Evolutionary conservation across 2,797 vertebrate species (phyloP), one percentile per base, ranked within the genome.

Genomic region (Menidia menidia): DNA sequence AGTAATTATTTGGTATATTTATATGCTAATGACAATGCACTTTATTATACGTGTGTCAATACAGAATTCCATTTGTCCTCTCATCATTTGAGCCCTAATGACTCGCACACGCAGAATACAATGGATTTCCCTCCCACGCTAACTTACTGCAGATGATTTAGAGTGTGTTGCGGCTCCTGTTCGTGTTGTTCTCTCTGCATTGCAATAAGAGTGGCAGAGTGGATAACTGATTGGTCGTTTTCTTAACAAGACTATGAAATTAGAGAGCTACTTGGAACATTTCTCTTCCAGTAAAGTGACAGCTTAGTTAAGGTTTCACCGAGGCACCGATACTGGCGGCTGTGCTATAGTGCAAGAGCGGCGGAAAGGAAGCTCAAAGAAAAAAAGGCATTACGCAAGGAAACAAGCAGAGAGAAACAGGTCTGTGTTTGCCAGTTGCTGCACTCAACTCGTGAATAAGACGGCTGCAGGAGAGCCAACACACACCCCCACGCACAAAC

Each of bases 181-280:
- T 88, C 18, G 6, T 74, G 72, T 43, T 53, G 62, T 53, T 69
- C 71, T 76, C 56, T 67, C 73, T 7, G 4, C 68, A 60, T 80
- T 71, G 61, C 78, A 84, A 72, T 91, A 77, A 83, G 87, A 84
- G 53, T 69, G 69, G 75, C 63, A 60, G 66, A 68, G 54, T 89
- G 82, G 89, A 89, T 90, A 84, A 88, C 85, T 87, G 80, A 90
- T 89, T 86, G 82, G 88, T 82, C 88, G 76, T 80, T 79, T 83
- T 74, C 69, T 85, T 86, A 84, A 84, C 88, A 77, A 80, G 73
- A 70, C 78, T 68, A 78, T 81, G 81, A 89, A 83, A 90, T 91
- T 80, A 84, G 77, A 76, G 78, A 60, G 71, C 78, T 78, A 54
- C 68, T 73, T 77, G 54, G 75, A 86, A 68, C 62, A 75, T 78